phyloP scores from a whole-genome alignment of 2,797 vertebrate genomes.

The Manis javanica region DNA sequence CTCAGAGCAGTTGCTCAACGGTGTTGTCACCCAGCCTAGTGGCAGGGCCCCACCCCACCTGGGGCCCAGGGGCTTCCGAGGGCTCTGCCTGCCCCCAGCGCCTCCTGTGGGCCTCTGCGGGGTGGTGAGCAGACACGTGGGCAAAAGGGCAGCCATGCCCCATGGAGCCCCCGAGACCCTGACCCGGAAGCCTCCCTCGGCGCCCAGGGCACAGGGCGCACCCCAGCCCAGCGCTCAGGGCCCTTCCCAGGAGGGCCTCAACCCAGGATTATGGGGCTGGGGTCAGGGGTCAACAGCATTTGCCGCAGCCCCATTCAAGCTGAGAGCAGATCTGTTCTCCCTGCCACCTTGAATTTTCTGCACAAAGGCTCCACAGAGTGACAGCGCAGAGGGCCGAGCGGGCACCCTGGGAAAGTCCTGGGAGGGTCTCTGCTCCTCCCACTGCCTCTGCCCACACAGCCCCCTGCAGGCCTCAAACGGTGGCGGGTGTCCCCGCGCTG shows the following conservation, averaged over 20 bases:
- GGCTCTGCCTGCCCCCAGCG: not conserved
- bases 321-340: slow-evolving; percentile 43
- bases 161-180: not conserved
- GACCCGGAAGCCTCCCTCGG: slow-evolving; percentile 72
- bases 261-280: slow-evolving; percentile 63
- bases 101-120: not conserved
- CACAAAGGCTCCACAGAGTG: slow-evolving; percentile 15
- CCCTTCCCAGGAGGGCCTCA: not conserved
- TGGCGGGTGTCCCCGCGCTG: rapidly evolving
- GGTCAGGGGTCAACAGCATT: slow-evolving; percentile 74
- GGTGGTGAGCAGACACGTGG: slow-evolving; percentile 55
- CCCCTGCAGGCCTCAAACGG: rapidly evolving
- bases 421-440: slow-evolving; percentile 57
- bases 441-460: not conserved
- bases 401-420: slow-evolving; percentile 82
- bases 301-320: slow-evolving; percentile 63
- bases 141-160: not conserved
- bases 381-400: slow-evolving; percentile 50
- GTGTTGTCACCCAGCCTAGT: not conserved
- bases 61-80: not conserved
- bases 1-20: rapidly evolving
- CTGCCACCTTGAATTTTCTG: slow-evolving; percentile 76
- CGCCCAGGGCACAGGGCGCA: not conserved
- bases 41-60: not conserved
- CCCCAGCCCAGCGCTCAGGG: not conserved